Conservation (phyloP, 2,797 vertebrate genomes). For the Clarias laeviceps region DNA sequence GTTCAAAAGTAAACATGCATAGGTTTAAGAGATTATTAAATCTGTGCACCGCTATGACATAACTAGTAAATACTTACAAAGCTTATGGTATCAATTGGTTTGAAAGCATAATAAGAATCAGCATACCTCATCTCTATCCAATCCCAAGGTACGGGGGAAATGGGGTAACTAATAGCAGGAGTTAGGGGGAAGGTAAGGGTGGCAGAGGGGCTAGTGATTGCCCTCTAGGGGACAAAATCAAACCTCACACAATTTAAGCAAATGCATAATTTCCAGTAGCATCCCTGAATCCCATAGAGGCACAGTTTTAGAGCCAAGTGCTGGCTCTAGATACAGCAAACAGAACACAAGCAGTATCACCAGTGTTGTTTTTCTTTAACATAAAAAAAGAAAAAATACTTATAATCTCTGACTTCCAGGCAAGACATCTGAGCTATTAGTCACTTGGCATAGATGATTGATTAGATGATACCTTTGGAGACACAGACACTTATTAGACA, state of each 20-base stretch:
- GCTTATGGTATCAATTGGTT: slow-evolving; percentile 7
- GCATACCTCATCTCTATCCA: slow-evolving; percentile 6
- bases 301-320: slow-evolving; percentile 12
- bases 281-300: slow-evolving; percentile 65
- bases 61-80: slow-evolving; percentile 7
- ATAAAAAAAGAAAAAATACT: slow-evolving; percentile 12
- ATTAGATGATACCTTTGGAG: slow-evolving; percentile 19
- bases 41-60: neutral
- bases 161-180: slow-evolving; percentile 62
- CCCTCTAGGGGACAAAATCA: slow-evolving; percentile 81
- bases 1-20: neutral
- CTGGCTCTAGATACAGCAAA: slow-evolving; percentile 73
- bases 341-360: slow-evolving; percentile 60
- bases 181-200: slow-evolving; percentile 71
- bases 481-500: neutral
- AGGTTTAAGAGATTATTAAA: slow-evolving; percentile 4
- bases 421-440: slow-evolving; percentile 12
- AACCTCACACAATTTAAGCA: slow-evolving; percentile 70
- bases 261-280: slow-evolving; percentile 69
- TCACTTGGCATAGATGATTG: slow-evolving; percentile 18
- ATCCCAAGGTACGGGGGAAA: slow-evolving; percentile 35
- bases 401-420: neutral
- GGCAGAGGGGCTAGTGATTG: slow-evolving; percentile 81
- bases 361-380: slow-evolving; percentile 49
- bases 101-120: slow-evolving; percentile 24